Percentiles rank a stretch among this genome's conserved stretches.
phyloP scores from a whole-genome alignment of 2,888 invertebrate genomes.

The Merodon equestris region DNA sequence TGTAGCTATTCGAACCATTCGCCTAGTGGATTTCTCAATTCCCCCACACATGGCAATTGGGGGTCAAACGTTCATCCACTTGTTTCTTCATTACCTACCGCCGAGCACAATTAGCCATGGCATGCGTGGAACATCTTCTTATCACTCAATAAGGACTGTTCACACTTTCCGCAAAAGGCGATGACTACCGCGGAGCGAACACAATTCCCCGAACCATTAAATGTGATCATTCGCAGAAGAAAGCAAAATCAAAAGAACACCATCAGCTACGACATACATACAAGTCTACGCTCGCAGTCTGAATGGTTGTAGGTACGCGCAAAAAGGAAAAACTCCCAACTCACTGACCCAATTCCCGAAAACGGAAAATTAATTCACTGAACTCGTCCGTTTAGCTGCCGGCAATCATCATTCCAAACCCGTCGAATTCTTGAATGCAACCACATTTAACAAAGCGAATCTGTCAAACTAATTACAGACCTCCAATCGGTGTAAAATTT shows the following conservation, averaged over 20 bases:
- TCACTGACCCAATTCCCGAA: constrained; percentile 63
- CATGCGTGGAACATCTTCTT: constrained; percentile 56
- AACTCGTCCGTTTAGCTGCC: constrained; percentile 48
- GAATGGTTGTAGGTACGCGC: no score
- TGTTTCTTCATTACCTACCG: constrained; percentile 33
- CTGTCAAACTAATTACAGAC: constrained; percentile 64
- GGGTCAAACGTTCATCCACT: constrained; percentile 47
- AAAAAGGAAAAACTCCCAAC: constrained; percentile 15
- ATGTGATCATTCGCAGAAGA: constrained; percentile 15
- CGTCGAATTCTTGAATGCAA: neutral
- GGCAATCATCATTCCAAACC: constrained; percentile 22
- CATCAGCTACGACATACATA: neutral
- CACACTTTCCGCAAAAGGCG: constrained; percentile 61
- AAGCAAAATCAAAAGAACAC: constrained; percentile 16
- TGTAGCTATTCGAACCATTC: constrained; percentile 50
- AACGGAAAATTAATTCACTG: constrained; percentile 65
- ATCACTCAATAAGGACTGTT: constrained; percentile 62
- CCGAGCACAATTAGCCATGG: constrained; percentile 48
- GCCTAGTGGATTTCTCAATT: constrained; percentile 37
- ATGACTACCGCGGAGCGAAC: constrained; percentile 13
- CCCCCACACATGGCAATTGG: constrained; percentile 30
- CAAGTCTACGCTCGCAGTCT: no score
- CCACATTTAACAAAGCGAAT: constrained; percentile 55
- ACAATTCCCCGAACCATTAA: constrained; percentile 20
- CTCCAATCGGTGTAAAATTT: constrained; percentile 61